phyloP scores from a whole-genome alignment of 2,113 vertebrate genomes.

The Burhinus bistriatus region DNA sequence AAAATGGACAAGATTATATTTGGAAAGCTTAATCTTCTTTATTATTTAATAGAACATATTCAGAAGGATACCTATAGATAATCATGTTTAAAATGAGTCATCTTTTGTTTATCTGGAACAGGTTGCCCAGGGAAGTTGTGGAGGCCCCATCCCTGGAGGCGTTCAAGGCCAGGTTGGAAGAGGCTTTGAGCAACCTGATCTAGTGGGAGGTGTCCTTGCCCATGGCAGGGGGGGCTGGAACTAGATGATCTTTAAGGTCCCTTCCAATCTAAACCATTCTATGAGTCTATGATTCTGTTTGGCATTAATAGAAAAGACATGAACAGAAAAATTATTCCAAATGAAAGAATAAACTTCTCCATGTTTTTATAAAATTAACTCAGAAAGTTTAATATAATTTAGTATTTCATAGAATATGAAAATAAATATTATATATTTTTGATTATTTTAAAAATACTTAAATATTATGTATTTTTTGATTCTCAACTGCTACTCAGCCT shows the following conservation, averaged over 20 bases:
- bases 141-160: too few species aligned
- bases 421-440: too few species aligned
- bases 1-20: neutral
- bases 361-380: neutral
- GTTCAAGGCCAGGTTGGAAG: too few species aligned
- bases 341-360: neutral
- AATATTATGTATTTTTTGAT: neutral
- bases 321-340: neutral
- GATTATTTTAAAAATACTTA: too few species aligned
- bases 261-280: too few species aligned
- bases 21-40: neutral
- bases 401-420: neutral
- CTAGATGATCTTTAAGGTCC: too few species aligned
- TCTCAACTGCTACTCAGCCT: neutral
- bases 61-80: neutral
- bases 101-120: neutral
- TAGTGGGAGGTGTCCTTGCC: too few species aligned
- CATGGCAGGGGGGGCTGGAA: too few species aligned
- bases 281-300: neutral
- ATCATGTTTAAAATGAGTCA: neutral
- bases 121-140: too few species aligned
- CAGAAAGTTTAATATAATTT: neutral
- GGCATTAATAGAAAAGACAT: neutral
- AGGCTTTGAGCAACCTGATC: too few species aligned
- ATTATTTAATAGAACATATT: neutral